Evolutionary conservation across 2,888 invertebrate genomes (phyloP), one percentile per base, ranked within the genome.

Genomic region (Drosophila monieri): DNA sequence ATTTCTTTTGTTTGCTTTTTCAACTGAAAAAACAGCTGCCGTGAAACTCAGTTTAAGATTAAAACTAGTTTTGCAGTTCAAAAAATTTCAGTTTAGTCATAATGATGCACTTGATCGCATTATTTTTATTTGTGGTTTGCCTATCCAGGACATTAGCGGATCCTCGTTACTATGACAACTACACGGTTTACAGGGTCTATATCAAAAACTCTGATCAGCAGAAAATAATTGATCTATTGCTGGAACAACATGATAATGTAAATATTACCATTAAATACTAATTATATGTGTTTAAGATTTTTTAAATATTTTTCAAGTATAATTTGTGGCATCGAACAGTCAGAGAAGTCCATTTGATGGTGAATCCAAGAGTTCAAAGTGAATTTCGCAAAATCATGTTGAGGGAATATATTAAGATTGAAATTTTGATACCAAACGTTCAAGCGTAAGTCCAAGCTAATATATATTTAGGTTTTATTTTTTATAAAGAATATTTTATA

Each of bases 361-460:
- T 77, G 0, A 37, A 37, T 27, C 77, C 77, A 0, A 15, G 6
- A 6, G 55, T 53, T 25, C 10, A 58, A 25, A 4, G 9, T 0
- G 44, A 23, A 6, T 77, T 77, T 14, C 51, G 39, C 3, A 49
- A 32, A 6, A 27, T 46, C 6, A 35, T 58, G 14, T 8, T 6
- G 0, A n/a, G 30, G 6, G 59, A 73, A 8, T 25, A 54, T 3
- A 30, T 77, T 8, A 21, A 2, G 3, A 30, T 61, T 3, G 32
- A 64, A 43, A 0, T 77, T 12, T 10, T 74, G 1, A 74, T 77
- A 3, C 21, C 46, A 25, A 66, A 77, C 66, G 77, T 77, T 3
- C 77, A 76, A 21, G 14, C 3, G 76, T 77, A 62, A 74, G 77
- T 64, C 8, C 8, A 4, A 18, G 12, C 21, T 23, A 6, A n/a